phyloP scores from a whole-genome alignment of 2,888 invertebrate genomes.

The Drosophila quasianomalipes region DNA sequence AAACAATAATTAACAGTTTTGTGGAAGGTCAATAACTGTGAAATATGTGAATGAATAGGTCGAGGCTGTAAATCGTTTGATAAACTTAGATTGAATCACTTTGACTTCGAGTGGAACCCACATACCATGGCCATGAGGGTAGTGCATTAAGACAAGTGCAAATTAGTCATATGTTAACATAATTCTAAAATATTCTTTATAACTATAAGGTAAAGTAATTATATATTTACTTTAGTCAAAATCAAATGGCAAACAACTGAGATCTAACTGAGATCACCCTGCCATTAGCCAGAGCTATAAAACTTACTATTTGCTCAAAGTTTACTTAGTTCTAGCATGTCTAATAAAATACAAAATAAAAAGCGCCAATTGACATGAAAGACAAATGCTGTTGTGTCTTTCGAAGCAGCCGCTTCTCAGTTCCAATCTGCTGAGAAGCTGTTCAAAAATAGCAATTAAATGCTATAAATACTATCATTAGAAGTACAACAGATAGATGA shows the following conservation, averaged over 20 bases:
- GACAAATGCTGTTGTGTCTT: conserved; percentile 12
- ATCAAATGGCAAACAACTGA: not conserved
- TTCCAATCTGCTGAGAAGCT: conserved; percentile 37
- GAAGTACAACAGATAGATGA: conserved; percentile 5
- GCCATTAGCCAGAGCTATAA: not conserved
- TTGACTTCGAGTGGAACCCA: conserved; percentile 12
- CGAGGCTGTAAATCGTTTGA: conserved; percentile 34
- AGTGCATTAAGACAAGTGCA: not conserved
- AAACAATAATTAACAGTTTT: conserved; percentile 35
- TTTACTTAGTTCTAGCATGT: not conserved
- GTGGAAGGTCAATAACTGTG: conserved; percentile 45
- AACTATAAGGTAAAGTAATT: not conserved
- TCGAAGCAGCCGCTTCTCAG: conserved; percentile 11
- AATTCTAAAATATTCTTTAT: not conserved
- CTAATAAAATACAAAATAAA: not conserved
- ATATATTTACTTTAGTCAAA: not conserved
- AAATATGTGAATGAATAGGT: conserved; percentile 35
- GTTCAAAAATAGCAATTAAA: conserved; percentile 69
- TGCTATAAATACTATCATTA: conserved; percentile 58
- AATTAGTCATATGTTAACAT: not conserved
- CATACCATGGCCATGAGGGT: not conserved
- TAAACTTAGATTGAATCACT: conserved; percentile 24
- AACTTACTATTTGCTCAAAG: not conserved
- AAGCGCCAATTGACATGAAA: conserved; percentile 24
- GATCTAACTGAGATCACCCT: not conserved